phyloP scores from a whole-genome alignment of 1,140 invertebrate genomes.

The Drosophila orena region DNA sequence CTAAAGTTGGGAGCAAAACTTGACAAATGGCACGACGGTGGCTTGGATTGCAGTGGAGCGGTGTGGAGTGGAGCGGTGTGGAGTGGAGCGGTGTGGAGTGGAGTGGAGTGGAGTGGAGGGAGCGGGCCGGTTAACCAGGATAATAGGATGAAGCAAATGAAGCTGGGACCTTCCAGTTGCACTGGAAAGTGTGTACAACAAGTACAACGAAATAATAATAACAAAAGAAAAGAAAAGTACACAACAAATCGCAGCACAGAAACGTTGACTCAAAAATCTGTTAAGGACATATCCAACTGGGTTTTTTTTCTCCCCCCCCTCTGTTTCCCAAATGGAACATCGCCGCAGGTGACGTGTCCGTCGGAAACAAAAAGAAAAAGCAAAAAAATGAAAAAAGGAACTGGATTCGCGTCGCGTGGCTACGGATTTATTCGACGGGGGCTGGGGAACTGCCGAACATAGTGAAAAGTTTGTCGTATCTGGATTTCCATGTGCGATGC shows the following conservation, averaged over 20 bases:
- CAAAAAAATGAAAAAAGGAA: not conserved
- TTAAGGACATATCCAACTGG: slow-evolving; percentile 68
- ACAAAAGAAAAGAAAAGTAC: slow-evolving; percentile 20
- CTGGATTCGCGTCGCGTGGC: slow-evolving; percentile 18
- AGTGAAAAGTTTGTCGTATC: slow-evolving; percentile 30
- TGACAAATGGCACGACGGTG: slow-evolving; percentile 60
- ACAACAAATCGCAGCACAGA: slow-evolving; percentile 31
- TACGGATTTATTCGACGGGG: slow-evolving; percentile 6
- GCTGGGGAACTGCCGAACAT: slow-evolving; percentile 5
- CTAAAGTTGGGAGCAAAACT: slow-evolving; percentile 61
- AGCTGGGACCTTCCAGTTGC: slow-evolving; percentile 1
- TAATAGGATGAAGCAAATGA: slow-evolving; percentile 76
- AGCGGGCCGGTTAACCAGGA: slow-evolving; percentile 70
- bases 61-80: not conserved
- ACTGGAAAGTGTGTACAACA: slow-evolving; percentile 45
- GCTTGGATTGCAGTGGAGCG: not conserved
- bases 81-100: not conserved
- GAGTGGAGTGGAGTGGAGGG: slow-evolving; percentile 3
- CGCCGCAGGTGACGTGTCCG: slow-evolving; percentile 46
- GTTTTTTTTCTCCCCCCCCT: slow-evolving; percentile 1
- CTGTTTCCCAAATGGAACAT: slow-evolving; percentile 57
- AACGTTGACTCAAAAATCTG: slow-evolving; percentile 62
- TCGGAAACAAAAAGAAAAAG: not conserved
- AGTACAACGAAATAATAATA: slow-evolving; percentile 8
- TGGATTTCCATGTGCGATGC: slow-evolving; percentile 32